Percentiles rank a stretch among this genome's conserved stretches.
phyloP scores from a whole-genome alignment of 2,797 vertebrate genomes.

The Chromobotia macracanthus region DNA sequence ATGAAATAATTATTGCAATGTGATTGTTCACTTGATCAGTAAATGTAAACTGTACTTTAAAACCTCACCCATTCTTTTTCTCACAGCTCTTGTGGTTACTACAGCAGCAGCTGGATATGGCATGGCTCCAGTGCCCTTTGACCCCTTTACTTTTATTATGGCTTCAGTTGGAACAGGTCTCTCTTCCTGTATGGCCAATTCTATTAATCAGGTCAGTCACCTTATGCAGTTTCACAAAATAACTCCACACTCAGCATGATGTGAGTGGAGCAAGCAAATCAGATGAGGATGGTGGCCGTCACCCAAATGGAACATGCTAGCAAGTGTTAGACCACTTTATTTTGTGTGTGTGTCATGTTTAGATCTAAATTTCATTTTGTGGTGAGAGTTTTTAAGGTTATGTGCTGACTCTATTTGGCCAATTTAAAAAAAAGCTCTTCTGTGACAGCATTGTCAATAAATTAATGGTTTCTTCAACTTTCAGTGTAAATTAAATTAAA shows the following conservation, averaged over 20 bases:
- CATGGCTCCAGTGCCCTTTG: conserved; percentile 91
- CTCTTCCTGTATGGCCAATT: conserved; percentile 91
- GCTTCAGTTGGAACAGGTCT: conserved; percentile 86
- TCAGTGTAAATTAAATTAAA: neutral
- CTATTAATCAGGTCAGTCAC: conserved; percentile 79
- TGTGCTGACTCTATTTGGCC: neutral
- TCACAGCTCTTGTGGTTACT: conserved; percentile 88
- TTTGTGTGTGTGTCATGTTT: neutral
- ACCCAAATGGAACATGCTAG: neutral
- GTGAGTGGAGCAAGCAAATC: neutral
- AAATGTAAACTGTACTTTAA: neutral
- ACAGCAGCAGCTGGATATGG: conserved; percentile 90
- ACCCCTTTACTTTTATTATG: conserved; percentile 83
- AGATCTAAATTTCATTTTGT: neutral
- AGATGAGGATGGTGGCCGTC: neutral
- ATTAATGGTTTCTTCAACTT: neutral
- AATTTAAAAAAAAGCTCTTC: too few species aligned
- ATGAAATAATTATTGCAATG: too few species aligned
- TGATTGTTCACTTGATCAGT: too few species aligned
- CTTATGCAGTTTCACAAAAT: conserved; percentile 2
- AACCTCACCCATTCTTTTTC: neutral
- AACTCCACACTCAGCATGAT: conserved; percentile 16
- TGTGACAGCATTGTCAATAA: too few species aligned
- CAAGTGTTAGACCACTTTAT: neutral
- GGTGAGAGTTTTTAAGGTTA: neutral